phyloP scores from a whole-genome alignment of 2,888 invertebrate species.

The Lysandra bellargus region DNA sequence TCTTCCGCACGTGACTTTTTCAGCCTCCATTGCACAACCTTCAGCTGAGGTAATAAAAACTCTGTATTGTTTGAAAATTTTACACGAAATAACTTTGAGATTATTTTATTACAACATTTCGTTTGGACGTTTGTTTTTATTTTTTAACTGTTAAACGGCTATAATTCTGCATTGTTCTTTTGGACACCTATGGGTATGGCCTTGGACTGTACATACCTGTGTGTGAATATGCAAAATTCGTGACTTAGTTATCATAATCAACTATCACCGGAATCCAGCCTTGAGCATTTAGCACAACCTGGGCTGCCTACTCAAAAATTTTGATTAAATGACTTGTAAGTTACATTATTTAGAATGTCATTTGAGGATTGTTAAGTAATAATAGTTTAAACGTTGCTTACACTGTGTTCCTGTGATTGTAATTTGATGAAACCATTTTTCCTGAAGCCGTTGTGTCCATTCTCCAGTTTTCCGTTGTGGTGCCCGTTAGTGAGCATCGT shows the following conservation, averaged over 20 bases:
- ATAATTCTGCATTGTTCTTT: background rate
- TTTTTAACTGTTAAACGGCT: background rate
- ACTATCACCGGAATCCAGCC: constrained; percentile 16
- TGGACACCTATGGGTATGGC: background rate
- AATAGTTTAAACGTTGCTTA: constrained; percentile 49
- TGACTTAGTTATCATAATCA: background rate
- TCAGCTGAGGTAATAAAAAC: background rate
- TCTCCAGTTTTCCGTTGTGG: constrained; percentile 63
- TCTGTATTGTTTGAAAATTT: background rate
- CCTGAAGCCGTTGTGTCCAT: constrained; percentile 61
- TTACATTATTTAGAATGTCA: background rate
- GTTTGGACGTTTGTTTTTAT: constrained; percentile 1
- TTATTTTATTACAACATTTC: background rate
- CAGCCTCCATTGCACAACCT: constrained; percentile 23
- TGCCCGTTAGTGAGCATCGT: constrained; percentile 68
- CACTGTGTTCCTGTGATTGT: constrained; percentile 54
- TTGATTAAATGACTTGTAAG: background rate
- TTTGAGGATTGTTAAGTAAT: background rate
- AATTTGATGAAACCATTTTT: constrained; percentile 67
- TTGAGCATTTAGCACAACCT: background rate
- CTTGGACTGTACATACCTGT: background rate
- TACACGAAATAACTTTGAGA: constrained; percentile 1
- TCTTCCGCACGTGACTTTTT: constrained; percentile 27
- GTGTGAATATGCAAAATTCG: constrained; percentile 4
- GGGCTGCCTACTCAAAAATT: background rate